A percentile compares a stretch with the other conserved stretches of the same genome.
phyloP scores from a whole-genome alignment of 2,888 invertebrate species.

The Crioceris asparagi region DNA sequence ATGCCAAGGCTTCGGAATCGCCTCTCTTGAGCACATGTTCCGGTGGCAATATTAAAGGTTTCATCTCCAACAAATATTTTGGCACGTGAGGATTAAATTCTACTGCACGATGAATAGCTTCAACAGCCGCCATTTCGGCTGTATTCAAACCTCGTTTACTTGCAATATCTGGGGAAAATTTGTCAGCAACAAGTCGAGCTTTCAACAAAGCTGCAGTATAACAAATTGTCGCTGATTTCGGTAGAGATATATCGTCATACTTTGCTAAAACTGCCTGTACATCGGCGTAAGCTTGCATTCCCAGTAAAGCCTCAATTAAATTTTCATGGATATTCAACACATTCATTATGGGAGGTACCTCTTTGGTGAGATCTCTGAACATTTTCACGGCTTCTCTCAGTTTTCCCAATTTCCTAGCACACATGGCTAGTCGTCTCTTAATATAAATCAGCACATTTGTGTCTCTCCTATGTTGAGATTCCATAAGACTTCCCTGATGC shows the following conservation, averaged over 20 bases:
- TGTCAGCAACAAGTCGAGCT: slow-evolving; percentile 81
- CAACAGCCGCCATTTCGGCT: slow-evolving; percentile 86
- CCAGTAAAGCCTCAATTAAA: slow-evolving; percentile 86
- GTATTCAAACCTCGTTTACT: slow-evolving; percentile 73
- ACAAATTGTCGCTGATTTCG: slow-evolving; percentile 90
- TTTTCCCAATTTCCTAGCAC: slow-evolving; percentile 86
- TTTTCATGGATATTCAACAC: slow-evolving; percentile 92
- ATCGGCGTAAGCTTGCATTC: slow-evolving; percentile 94
- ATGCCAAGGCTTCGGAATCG: slow-evolving; percentile 93
- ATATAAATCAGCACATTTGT: slow-evolving; percentile 91
- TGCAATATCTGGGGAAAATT: slow-evolving; percentile 77
- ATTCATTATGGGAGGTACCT: slow-evolving; percentile 90
- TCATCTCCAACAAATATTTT: slow-evolving; percentile 91
- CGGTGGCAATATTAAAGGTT: slow-evolving; percentile 87
- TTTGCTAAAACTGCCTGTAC: slow-evolving; percentile 87
- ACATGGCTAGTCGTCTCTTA: slow-evolving; percentile 92
- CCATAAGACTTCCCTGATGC: slow-evolving; percentile 61
- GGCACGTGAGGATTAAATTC: slow-evolving; percentile 98
- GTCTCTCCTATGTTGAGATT: slow-evolving; percentile 74
- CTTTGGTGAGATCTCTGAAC: slow-evolving; percentile 93
- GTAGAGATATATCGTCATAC: slow-evolving; percentile 87
- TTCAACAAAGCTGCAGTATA: slow-evolving; percentile 92
- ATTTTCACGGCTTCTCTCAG: slow-evolving; percentile 92
- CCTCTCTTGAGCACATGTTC: slow-evolving; percentile 95
- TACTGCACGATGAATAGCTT: slow-evolving; percentile 90